Evolutionary conservation across 2,113 vertebrate genomes (phyloP).

Genomic region (Laterallus jamaicensis): DNA sequence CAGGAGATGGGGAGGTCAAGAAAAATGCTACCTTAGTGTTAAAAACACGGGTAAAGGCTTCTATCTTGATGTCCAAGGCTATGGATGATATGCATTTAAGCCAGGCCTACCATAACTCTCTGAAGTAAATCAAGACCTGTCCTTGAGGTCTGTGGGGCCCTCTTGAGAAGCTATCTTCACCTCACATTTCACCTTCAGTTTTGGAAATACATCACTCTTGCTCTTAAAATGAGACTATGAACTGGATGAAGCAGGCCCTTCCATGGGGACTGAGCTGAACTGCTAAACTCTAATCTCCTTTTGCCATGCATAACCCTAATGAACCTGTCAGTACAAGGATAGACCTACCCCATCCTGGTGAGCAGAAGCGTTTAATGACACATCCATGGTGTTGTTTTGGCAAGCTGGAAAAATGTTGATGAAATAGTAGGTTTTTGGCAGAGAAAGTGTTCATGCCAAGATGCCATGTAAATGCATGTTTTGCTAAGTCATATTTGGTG

Average conservation of each 20-base stretch:
- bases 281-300: background rate
- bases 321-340: background rate
- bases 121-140: background rate
- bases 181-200: background rate
- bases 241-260: background rate
- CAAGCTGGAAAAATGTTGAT: background rate
- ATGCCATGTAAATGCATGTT: background rate
- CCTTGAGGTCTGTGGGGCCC: background rate
- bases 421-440: background rate
- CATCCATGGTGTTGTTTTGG: background rate
- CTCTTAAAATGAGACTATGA: background rate
- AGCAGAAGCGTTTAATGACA: background rate
- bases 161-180: background rate
- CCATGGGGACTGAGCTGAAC: background rate
- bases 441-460: background rate
- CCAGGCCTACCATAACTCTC: background rate
- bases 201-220: background rate
- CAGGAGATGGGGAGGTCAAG: background rate
- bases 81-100: background rate
- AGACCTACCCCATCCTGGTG: background rate
- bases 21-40: background rate
- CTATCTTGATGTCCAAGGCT: background rate
- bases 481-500: background rate
- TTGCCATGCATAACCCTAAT: accelerated
- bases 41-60: background rate